Evolutionary conservation across 64 coral and sea anemone genomes (phyloP), one percentile per base, ranked within the genome.

Genomic region (Pocillopora verrucosa): DNA sequence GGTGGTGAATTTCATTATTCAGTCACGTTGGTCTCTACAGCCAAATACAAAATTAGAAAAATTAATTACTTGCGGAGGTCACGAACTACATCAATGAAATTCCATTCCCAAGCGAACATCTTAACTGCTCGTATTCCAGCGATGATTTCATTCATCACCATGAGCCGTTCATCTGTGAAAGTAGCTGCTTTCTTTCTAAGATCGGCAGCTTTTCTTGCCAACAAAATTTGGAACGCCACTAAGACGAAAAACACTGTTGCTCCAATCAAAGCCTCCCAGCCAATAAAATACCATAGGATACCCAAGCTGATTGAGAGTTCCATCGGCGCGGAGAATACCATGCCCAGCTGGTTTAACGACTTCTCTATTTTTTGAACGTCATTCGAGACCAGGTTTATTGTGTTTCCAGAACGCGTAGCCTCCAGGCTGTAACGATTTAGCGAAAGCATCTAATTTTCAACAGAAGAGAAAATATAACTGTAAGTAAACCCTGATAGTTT

Each of bases 151-250:
- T 78, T 78, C 76, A 78, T 78, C 76, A 78, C 37, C 37, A 24
- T 36, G 13, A 78, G 76, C 22, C 76, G 36, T 78, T 78, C 76
- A 78, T 78, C 76, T 2, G 76, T 78, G 35, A 78, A 78, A 16
- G 76, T 9, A 14, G 76, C 76, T 38, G 76, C 76, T 78, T 78
- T 78, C 14, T 78, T 36, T 78, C 76, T 78, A 5, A 78, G 2
- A 10, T 78, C 38, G 38, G 76, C 76, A 78, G 76, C 76, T 78
- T 78, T 78, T 78, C 76, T 78, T 78, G 76, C 76, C 76, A 78
- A 4, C 38, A 78, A 78, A 30, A 78, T 78, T 78, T 78, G 76
- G 38, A 78, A 78, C 13, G 76, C 35, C 0, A 78, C 76, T 19
- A 78, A 22, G 12, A 78, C 36, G 19, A 78, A 78, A 78, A 78